Evolutionary conservation across 2,888 invertebrate genomes (phyloP).

Genomic region (Eilema caniola): DNA sequence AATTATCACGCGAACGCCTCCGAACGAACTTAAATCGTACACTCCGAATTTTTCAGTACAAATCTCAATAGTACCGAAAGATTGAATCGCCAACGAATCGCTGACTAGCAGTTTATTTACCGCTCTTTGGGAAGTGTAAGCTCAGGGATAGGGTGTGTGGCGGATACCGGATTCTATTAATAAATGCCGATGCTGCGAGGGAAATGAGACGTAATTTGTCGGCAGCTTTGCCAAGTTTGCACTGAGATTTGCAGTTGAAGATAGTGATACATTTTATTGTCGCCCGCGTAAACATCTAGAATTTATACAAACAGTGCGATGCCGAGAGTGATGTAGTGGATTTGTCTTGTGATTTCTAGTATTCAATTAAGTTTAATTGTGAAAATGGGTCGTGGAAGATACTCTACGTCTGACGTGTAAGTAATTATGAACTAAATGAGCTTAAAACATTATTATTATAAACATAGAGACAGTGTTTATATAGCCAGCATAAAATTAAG

Average conservation of each 20-base stretch:
- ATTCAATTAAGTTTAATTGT: conserved; percentile 53
- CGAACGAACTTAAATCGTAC: conserved; percentile 77
- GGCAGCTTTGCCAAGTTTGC: conserved; percentile 80
- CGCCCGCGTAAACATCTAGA: conserved; percentile 67
- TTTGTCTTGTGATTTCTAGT: conserved; percentile 56
- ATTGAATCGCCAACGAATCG: conserved; percentile 50
- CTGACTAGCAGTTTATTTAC: conserved; percentile 44
- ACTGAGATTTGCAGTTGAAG: conserved; percentile 70
- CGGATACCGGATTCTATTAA: conserved; percentile 74
- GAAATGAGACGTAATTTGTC: conserved; percentile 75
- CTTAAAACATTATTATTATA: background rate
- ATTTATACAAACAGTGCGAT: conserved; percentile 70
- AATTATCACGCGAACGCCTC: conserved; percentile 68
- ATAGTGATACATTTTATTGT: conserved; percentile 73
- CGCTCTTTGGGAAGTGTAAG: conserved; percentile 53
- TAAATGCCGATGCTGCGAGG: conserved; percentile 69
- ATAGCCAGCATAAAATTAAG: background rate
- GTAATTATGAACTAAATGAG: conserved; percentile 38
- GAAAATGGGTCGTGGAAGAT: conserved; percentile 83
- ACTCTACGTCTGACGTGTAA: conserved; percentile 83
- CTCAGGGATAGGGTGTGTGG: conserved; percentile 54
- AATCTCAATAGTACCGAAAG: conserved; percentile 54
- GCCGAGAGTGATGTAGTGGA: conserved; percentile 62
- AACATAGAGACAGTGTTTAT: conserved; percentile 1
- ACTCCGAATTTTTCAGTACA: conserved; percentile 58